Conservation (phyloP, 2,113 vertebrate genomes). For the Entelurus aequoreus region DNA sequence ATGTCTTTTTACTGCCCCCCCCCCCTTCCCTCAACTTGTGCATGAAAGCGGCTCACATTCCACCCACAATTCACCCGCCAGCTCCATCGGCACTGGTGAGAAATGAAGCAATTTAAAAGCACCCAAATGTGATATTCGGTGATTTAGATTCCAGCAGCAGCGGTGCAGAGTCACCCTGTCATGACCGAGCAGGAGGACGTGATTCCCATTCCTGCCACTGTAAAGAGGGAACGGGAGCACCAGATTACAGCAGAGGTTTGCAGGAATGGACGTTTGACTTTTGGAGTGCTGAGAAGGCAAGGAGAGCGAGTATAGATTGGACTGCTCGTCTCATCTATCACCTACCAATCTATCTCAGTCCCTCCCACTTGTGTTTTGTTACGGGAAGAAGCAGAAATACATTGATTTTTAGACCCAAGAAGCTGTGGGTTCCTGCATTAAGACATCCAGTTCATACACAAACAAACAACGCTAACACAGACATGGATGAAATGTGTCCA, state of each 20-base stretch:
- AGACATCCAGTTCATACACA: background rate
- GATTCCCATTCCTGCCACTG: slow-evolving; percentile 41
- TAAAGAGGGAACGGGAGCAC: slow-evolving; percentile 3
- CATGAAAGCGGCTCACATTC: background rate
- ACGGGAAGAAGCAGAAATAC: slow-evolving; percentile 6
- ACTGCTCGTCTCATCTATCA: slow-evolving; percentile 16
- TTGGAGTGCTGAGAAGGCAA: slow-evolving; percentile 7
- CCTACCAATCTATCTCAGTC: background rate
- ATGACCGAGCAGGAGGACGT: slow-evolving; percentile 46
- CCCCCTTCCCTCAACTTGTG: background rate
- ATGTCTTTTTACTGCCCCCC: slow-evolving; percentile 12
- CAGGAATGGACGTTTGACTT: slow-evolving; percentile 11
- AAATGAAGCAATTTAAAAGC: slow-evolving; percentile 72
- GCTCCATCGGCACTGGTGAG: slow-evolving; percentile 45
- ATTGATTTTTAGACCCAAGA: slow-evolving; percentile 3
- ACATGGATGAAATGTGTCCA: background rate
- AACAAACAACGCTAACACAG: background rate
- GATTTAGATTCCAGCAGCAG: slow-evolving; percentile 62
- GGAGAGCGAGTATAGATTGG: background rate
- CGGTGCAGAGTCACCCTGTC: slow-evolving; percentile 53
- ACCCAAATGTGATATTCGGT: slow-evolving; percentile 70
- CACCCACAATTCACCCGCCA: slow-evolving; percentile 45
- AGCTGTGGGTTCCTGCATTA: background rate
- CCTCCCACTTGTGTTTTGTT: slow-evolving; percentile 6
- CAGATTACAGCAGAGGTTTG: slow-evolving; percentile 13